These are phyloP conservation scores for Saccostrea echinata DNA, from an alignment of 1,140 invertebrate species.

Conservation along the genomic window DNA sequence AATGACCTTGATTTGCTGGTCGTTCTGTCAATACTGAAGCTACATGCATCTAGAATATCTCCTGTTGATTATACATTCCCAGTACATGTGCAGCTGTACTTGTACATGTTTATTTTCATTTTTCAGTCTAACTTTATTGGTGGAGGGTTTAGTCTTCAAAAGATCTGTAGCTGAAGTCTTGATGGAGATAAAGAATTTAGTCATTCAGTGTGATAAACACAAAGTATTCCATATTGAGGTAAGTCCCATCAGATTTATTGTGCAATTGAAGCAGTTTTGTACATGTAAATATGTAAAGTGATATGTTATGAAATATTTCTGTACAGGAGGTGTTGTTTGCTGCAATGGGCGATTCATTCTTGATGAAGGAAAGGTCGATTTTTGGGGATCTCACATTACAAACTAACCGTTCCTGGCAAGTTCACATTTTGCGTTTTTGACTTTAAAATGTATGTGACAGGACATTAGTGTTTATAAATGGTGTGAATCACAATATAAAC, in stretches of 20 bases:
- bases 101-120: too few species aligned
- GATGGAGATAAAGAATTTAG: slow-evolving; percentile 65
- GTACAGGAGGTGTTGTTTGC: slow-evolving; percentile 60
- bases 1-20: too few species aligned
- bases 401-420: slow-evolving; percentile 71
- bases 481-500: too few species aligned
- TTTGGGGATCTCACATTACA: slow-evolving; percentile 57
- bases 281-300: too few species aligned
- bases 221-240: slow-evolving; percentile 89
- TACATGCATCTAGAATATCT: too few species aligned
- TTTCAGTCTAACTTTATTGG: slow-evolving; percentile 60
- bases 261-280: too few species aligned
- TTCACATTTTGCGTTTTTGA: background rate
- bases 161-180: slow-evolving; percentile 58
- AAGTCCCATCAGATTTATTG: slow-evolving; percentile 39
- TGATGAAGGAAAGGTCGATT: slow-evolving; percentile 64
- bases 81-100: too few species aligned
- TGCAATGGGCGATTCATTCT: slow-evolving; percentile 49
- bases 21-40: too few species aligned
- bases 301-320: background rate
- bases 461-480: too few species aligned
- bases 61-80: too few species aligned
- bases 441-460: too few species aligned
- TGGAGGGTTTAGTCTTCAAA: slow-evolving; percentile 62
- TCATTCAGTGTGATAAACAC: slow-evolving; percentile 86